Percentiles rank a stretch among this genome's conserved stretches.
Conservation (phyloP, 2,113 vertebrate species). For the Manacus vitellinus region DNA sequence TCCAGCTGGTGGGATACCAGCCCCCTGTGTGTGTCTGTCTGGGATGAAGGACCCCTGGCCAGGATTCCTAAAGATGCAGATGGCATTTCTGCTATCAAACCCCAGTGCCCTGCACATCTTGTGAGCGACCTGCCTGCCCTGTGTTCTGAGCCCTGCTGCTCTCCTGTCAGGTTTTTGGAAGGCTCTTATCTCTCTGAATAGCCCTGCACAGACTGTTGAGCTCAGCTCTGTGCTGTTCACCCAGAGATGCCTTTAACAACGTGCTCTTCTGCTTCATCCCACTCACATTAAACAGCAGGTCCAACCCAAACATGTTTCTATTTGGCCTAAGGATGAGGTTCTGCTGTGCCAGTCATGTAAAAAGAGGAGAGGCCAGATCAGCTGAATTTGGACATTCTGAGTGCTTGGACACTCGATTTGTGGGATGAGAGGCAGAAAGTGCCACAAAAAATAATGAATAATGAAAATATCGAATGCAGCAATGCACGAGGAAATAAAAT, state of each 20-base stretch:
- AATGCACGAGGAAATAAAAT: accelerated
- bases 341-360: background rate
- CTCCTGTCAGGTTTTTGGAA: background rate
- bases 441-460: background rate
- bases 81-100: background rate
- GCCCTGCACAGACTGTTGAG: background rate
- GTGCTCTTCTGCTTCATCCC: background rate
- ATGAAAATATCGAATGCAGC: background rate
- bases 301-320: accelerated
- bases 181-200: background rate
- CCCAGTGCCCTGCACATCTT: background rate
- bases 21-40: accelerated
- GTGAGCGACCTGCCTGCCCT: background rate
- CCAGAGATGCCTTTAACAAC: background rate
- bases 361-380: background rate
- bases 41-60: background rate
- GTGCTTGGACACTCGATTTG: background rate
- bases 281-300: background rate
- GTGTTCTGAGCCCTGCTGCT: background rate
- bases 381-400: background rate
- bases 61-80: accelerated
- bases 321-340: background rate
- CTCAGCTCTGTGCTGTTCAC: background rate
- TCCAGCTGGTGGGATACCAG: background rate
- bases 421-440: background rate